These are phyloP conservation scores for Hippocampus zosterae DNA, from an alignment of 2,113 vertebrate genomes.

Conservation along the genomic window DNA sequence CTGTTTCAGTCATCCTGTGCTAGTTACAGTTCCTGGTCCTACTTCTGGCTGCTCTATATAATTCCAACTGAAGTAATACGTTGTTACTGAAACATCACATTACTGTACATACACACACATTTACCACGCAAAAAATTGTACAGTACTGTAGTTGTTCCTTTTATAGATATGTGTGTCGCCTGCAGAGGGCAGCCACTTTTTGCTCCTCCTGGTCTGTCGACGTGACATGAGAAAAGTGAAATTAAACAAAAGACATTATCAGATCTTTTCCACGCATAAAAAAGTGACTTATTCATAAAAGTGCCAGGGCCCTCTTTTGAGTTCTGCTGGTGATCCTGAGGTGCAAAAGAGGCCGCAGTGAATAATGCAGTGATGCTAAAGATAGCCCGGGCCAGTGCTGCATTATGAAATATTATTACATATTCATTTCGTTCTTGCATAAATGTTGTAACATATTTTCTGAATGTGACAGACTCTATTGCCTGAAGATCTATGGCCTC, in stretches of 20 bases:
- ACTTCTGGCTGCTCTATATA: no score
- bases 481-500: conserved; percentile 89
- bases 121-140: no score
- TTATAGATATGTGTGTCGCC: not conserved
- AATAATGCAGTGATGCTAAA: conserved; percentile 57
- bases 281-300: not conserved
- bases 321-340: not conserved
- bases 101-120: no score
- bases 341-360: conserved; percentile 23
- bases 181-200: not conserved
- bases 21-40: no score
- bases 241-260: not conserved
- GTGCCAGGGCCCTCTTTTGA: not conserved
- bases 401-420: conserved; percentile 34
- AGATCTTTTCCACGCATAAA: not conserved
- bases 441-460: not conserved
- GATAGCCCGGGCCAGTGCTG: conserved; percentile 27
- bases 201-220: not conserved
- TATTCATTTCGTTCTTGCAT: conserved; percentile 21
- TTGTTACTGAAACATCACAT: no score
- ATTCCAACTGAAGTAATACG: no score
- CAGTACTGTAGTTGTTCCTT: not conserved
- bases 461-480: conserved; percentile 80
- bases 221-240: not conserved
- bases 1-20: no score